Evolutionary conservation across 2,888 invertebrate species (phyloP), one percentile per base, ranked within the genome.

Genomic region (Bombyx huttoni): DNA sequence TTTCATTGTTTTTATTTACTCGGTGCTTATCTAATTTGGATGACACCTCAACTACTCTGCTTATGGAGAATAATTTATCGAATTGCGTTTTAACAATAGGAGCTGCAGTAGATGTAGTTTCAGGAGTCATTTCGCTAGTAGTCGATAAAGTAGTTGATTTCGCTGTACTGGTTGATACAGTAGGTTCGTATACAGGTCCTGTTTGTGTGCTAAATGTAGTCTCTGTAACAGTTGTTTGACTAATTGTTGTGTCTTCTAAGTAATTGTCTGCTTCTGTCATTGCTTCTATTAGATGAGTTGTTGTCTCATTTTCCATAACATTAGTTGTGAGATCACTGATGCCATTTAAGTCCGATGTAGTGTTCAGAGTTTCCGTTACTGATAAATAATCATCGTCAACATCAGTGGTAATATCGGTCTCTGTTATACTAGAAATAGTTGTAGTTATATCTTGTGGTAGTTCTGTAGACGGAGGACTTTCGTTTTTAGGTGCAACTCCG

Each of bases 11-110:
- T 58, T 90, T 90, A 56, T 91, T 90, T 8, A 89, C 63, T 14
- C 90, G 89, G 50, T 90, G 82, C 67, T 91, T 91, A 40, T 91
- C 91, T 66, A 91, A 87, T 71, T 92, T 91, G 0, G 92, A 91
- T 46, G 91, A 91, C 1, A 93, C 90, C 79, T 93, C 92, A 3
- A 92, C 91, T 35, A 92, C 90, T 68, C 93, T 86, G 70, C 91
- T 93, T 0, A 94, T 90, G 61, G 93, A 92, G 56, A 93, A 91
- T 13, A 93, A 67, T 73, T 91, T 91, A 62, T 92, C 89, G 35
- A 89, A 80, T 62, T 88, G 87, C 24, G 88, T 83, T 75, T 88
- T 88, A 34, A 88, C 68, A 10, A 82, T 71, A 6, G 82, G 82
- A 49, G 71, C 65, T 53, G 73, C 68, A 33, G 78, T 63, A 50